Base-by-base conservation (phyloP, 2,797 vertebrate genomes). In the Neoniphon sammara region DNA sequence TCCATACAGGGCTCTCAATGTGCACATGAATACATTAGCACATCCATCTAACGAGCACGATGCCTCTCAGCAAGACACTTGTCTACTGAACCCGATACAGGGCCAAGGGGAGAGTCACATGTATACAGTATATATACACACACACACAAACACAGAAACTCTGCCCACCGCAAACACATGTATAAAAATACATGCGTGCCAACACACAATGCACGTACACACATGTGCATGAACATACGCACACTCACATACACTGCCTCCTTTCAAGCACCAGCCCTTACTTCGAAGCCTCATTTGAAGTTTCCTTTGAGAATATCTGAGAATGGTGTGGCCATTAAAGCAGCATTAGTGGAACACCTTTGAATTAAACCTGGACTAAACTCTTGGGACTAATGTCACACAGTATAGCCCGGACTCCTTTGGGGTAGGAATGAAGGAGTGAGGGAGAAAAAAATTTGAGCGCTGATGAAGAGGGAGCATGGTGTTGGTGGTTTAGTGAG, bases 361-460 rank as follows among this genome's bases (percentile, higher is more conserved):
- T 95, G 96, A 97, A 96, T 97, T 94, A 97, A 94, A 94, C 94
- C 94, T 93, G 90, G 81, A 70, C 93, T 92, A 94, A 95, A 96
- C 95, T 94, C 94, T 86, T 81, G 95, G 82, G 95, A 93, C 90
- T 84, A 85, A 92, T 94, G 94, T 95, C 91, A 90, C 91, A 93
- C 93, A 64, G 82, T 4, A 4, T 81, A 91, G 93, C 90, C 93
- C 92, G 81, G 53, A 82, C 49, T 77, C 72, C 83, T 89, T 73
- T 66, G 69, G 81, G 80, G 67, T 73, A 27, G 76, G 66, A 80
- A 77, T 21, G 56, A 58, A 82, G 70, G 7, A 74, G 82, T 59
- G 75, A 80, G 61, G 77, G 83, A 84, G 86, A 87, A 78, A 83
- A 84, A 87, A 87, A 78, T 80, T 81, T 84, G 82, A 58, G 74